Evolutionary conservation across 2,797 vertebrate genomes (phyloP).

Genomic region (Phrynocephalus guinanensis): DNA sequence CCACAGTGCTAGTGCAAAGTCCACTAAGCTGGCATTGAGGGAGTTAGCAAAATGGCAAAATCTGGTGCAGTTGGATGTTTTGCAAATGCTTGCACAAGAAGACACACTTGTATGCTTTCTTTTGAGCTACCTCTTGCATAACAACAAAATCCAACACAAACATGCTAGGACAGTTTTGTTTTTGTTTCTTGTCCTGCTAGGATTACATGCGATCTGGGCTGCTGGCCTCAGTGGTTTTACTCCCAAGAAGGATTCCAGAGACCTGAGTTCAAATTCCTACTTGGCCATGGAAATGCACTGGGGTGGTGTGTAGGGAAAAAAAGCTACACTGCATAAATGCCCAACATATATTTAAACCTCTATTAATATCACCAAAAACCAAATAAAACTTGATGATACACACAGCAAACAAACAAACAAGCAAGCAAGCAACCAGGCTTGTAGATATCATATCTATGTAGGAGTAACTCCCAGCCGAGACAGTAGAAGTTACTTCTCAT

Average conservation of each 20-base stretch:
- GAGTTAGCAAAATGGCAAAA: background rate
- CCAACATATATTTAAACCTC: too few species aligned
- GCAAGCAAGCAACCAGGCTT: too few species aligned
- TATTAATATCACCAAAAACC: too few species aligned
- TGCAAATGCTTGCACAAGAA: background rate
- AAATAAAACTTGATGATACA: too few species aligned
- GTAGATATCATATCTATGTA: background rate
- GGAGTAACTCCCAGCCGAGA: background rate
- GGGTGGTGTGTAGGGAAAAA: too few species aligned
- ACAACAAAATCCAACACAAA: background rate
- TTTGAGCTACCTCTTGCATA: background rate
- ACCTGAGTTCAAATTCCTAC: too few species aligned
- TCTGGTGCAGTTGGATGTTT: background rate
- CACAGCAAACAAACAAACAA: too few species aligned
- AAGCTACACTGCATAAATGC: too few species aligned
- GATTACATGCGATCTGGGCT: background rate
- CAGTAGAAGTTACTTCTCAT: background rate
- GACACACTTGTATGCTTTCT: background rate
- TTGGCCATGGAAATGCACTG: too few species aligned
- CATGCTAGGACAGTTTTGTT: background rate
- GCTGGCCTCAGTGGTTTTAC: background rate
- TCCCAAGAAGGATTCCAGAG: background rate
- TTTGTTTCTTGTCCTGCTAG: background rate
- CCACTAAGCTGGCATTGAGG: background rate
- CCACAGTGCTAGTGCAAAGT: background rate